Base-by-base conservation (phyloP, 2,888 invertebrate species). In the Linnaemya vulpina region DNA sequence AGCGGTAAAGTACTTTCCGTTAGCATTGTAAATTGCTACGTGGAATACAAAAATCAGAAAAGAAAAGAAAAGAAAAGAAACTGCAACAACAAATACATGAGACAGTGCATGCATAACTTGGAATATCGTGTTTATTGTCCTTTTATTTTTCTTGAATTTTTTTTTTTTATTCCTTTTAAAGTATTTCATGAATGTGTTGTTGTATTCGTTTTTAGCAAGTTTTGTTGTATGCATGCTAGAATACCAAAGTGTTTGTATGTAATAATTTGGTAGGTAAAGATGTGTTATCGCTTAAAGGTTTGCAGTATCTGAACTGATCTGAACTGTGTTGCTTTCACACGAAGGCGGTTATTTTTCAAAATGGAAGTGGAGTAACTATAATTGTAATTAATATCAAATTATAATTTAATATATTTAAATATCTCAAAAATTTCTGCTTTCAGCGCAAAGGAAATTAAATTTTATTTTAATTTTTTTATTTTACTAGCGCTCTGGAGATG, bases 1-100 rank as follows among this genome's bases (percentile, higher is more conserved):
- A 15, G 35, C 15, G 8, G 65, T 49, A 53, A n/a, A 53, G 71
- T 49, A 38, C 40, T 87, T 87, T 86, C 67, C 86, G 78, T 62
- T 86, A 22, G 38, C 68, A 70, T 62, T 70, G 60, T 63, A 30
- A 40, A 70, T 38, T 68, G 22, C 38, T 60, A 71, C 60, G 58
- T 79, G 30, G 30, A 30, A 30, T 30, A 5, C 2, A 30, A 30
- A 30, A 30, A 30, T 30, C 5, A 30, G 5, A 3, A 30, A 30
- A 30, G 30, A 30, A 30, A 30, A 30, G 5, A 30, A n/a, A n/a
- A 30, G 8, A 9, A 30, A 1, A 40, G 13, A 65, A 40, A 17
- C 2, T 55, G 60, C 22, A 43, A 70, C 15, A 74, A 74, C 58
- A 58, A 15, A 58, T 30, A 68, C 25, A 67, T 55, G 15, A 55